These are phyloP conservation scores for Nasonia oneida DNA, from an alignment of 2,888 invertebrate genomes.

Conservation along the genomic window DNA sequence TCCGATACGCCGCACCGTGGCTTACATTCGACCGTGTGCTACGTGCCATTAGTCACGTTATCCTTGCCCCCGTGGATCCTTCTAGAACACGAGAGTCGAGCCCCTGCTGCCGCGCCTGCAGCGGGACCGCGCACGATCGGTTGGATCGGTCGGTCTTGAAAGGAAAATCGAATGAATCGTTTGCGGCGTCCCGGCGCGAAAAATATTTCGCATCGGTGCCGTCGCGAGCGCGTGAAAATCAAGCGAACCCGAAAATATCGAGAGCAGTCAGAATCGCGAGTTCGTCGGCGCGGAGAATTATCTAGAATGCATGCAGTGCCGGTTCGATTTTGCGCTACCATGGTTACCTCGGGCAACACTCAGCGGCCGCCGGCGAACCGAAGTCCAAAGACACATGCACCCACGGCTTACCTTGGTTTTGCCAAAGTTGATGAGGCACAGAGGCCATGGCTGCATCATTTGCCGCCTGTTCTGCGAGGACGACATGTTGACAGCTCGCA, in stretches of 20 bases:
- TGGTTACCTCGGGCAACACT: not conserved
- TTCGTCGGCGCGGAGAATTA: not conserved
- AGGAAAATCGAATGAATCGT: too few relatives aligned
- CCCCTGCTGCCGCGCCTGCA: not conserved
- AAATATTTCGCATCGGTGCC: too few relatives aligned
- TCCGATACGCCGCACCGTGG: not conserved
- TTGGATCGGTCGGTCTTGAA: too few relatives aligned
- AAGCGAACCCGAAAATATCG: too few relatives aligned
- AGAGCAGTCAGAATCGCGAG: too few relatives aligned
- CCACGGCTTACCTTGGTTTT: slow-evolving; percentile 73
- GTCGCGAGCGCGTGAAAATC: too few relatives aligned
- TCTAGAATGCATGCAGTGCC: too few relatives aligned
- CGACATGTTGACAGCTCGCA: slow-evolving; percentile 64
- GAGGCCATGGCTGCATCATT: slow-evolving; percentile 78
- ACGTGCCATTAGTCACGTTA: slow-evolving; percentile 19
- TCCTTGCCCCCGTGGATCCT: slow-evolving; percentile 1
- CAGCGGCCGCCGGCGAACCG: not conserved
- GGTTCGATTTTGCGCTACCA: slow-evolving; percentile 1
- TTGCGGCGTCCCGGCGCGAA: too few relatives aligned
- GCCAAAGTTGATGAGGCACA: slow-evolving; percentile 73
- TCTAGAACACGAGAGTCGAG: not conserved
- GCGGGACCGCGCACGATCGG: not conserved
- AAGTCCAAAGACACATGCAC: not conserved
- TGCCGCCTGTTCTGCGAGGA: slow-evolving; percentile 71
- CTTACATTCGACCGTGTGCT: slow-evolving; percentile 57